Base-by-base conservation (phyloP, 1,140 invertebrate genomes). In the Rhizoglyphus robini region DNA sequence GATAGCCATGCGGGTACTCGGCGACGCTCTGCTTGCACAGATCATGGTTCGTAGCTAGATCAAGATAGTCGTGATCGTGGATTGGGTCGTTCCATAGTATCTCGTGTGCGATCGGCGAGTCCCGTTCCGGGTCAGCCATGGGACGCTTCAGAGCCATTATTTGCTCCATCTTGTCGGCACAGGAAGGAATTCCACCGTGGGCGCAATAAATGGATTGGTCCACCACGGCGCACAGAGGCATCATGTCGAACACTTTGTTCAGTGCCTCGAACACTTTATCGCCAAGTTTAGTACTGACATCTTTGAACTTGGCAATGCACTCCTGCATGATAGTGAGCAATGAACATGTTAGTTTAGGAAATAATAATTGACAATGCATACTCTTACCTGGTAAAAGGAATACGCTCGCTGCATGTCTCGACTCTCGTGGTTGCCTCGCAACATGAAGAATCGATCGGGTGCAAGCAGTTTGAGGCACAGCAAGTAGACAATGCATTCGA, bases 11-110 rank as follows among this genome's bases (percentile, higher is more conserved):
- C n/a, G n/a, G n/a, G n/a, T n/a, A n/a, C n/a, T n/a, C n/a, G n/a
- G n/a, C n/a, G n/a, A n/a, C n/a, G n/a, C n/a, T n/a, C n/a, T n/a
- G n/a, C n/a, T n/a, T n/a, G n/a, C n/a, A n/a, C n/a, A n/a, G n/a
- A n/a, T n/a, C n/a, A n/a, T 23, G 41, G 41, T n/a, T n/a, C n/a
- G n/a, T n/a, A n/a, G n/a, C n/a, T 46, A 63, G 62, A 41, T 66
- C 65, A 23, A 18, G 15, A 32, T 66, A 63, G 30, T 66, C 68
- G 23, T 65, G 49, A 30, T n/a, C n/a, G n/a, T n/a, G n/a, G n/a
- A n/a, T n/a, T n/a, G n/a, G n/a, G n/a, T n/a, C n/a, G n/a, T n/a
- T 63, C 85, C 86, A 87, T 75, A 87, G 79, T 2, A 87, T 75
- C 70, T 87, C 84, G 85, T 85, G 87, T 1, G 85, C 84, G 27